A percentile compares a stretch with the other conserved stretches of the same genome.
Conservation (phyloP, 1,140 invertebrate genomes). For the Charaxes varanes region DNA sequence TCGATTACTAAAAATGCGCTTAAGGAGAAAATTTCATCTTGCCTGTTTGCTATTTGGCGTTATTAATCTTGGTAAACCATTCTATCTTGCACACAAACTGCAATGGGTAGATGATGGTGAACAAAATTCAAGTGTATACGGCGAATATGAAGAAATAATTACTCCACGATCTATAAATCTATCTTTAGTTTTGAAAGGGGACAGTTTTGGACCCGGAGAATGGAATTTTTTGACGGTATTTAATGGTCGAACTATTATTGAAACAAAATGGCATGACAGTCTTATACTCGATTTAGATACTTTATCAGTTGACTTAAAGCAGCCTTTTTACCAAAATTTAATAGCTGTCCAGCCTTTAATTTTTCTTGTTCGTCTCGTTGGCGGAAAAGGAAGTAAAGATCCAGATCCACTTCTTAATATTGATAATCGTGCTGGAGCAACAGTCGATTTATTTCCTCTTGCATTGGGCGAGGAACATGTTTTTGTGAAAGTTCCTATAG, state of each 20-base stretch:
- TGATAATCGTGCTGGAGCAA: conserved; percentile 51
- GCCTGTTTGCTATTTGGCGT: too few species aligned
- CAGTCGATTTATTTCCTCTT: conserved; percentile 52
- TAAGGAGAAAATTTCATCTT: too few species aligned
- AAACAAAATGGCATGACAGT: conserved; percentile 44
- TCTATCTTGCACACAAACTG: too few species aligned
- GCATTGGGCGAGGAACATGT: conserved; percentile 48
- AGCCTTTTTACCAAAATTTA: conserved; percentile 25
- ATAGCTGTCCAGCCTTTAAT: conserved; percentile 41
- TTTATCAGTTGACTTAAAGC: conserved; percentile 41
- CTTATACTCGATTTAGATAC: conserved; percentile 19
- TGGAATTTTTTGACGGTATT: conserved; percentile 41
- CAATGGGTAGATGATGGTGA: too few species aligned
- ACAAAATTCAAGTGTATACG: conserved; percentile 31
- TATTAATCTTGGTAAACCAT: too few species aligned
- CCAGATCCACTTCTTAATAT: conserved; percentile 45
- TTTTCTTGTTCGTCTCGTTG: conserved; percentile 36
- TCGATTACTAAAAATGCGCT: too few species aligned
- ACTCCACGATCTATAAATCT: conserved; percentile 29
- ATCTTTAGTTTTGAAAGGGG: conserved; percentile 30
- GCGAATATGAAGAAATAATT: conserved; percentile 23
- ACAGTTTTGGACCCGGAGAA: conserved; percentile 30
- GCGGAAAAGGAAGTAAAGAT: conserved; percentile 43
- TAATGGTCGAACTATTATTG: conserved; percentile 37
- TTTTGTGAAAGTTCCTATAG: conserved; percentile 28